A percentile compares a stretch with the other conserved stretches of the same genome.
These are phyloP conservation scores for Erynnis tages DNA, from an alignment of 2,888 invertebrate genomes.

Conservation along the genomic window DNA sequence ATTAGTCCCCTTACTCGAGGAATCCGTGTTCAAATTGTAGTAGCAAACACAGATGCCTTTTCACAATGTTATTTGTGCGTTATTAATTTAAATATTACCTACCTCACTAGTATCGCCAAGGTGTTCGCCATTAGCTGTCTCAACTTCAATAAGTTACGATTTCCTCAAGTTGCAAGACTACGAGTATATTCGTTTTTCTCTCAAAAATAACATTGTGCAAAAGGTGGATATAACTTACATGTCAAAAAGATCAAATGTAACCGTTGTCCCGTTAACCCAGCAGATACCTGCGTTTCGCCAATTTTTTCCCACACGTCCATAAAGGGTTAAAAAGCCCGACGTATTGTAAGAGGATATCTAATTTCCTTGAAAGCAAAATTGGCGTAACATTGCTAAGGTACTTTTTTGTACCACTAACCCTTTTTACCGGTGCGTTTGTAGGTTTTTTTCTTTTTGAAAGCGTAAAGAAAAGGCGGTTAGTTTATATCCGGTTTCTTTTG, in stretches of 20 bases:
- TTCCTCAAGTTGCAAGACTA: too few species aligned
- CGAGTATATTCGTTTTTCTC: too few species aligned
- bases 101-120: too few species aligned
- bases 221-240: too few species aligned
- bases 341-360: conserved; percentile 78
- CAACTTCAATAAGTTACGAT: too few species aligned
- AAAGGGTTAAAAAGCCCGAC: conserved; percentile 70
- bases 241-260: conserved; percentile 10
- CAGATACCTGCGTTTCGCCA: conserved; percentile 46
- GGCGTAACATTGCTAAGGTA: conserved; percentile 75
- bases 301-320: conserved; percentile 70
- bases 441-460: conserved; percentile 57
- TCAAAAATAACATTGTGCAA: too few species aligned
- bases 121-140: too few species aligned
- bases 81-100: too few species aligned
- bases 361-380: conserved; percentile 81
- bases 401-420: conserved; percentile 61
- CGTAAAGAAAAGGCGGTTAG: conserved; percentile 81
- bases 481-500: conserved; percentile 78
- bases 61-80: too few species aligned
- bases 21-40: too few species aligned
- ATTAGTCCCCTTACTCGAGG: too few species aligned
- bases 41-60: too few species aligned
- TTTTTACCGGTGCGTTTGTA: conserved; percentile 65
- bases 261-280: conserved; percentile 41